Evolutionary conservation across 2,113 vertebrate genomes (phyloP).

Genomic region (Tachysurus vachellii): DNA sequence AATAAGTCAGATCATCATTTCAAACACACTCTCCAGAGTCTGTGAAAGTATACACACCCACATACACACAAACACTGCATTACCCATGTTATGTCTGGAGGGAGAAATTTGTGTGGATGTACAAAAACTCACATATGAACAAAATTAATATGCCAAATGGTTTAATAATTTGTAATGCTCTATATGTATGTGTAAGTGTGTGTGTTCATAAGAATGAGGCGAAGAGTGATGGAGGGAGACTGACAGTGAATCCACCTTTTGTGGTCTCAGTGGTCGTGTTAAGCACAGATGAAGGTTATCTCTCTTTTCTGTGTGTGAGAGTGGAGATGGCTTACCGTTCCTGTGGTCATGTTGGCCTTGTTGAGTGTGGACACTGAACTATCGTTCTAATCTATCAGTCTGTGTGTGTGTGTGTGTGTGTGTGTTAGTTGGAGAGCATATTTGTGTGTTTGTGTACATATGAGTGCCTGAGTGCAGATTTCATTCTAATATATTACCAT

Average conservation of each 20-base stretch:
- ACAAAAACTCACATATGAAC: neutral
- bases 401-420: slow-evolving; percentile 27
- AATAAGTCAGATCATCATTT: slow-evolving; percentile 36
- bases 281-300: slow-evolving; percentile 51
- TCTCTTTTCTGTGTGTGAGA: slow-evolving; percentile 21
- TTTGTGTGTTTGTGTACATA: slow-evolving; percentile 54
- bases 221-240: neutral
- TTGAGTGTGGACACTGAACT: slow-evolving; percentile 16
- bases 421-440: slow-evolving; percentile 41
- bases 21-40: slow-evolving; percentile 34
- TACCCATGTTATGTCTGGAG: neutral
- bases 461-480: slow-evolving; percentile 65
- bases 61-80: slow-evolving; percentile 16
- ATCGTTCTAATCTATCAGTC: neutral
- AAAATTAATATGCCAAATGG: slow-evolving; percentile 14
- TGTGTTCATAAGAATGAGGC: neutral
- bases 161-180: neutral
- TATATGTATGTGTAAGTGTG: neutral
- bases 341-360: slow-evolving; percentile 48
- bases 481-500: slow-evolving; percentile 95
- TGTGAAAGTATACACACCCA: slow-evolving; percentile 35
- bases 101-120: slow-evolving; percentile 4
- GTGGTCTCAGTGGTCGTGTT: slow-evolving; percentile 50
- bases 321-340: slow-evolving; percentile 41
- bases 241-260: slow-evolving; percentile 18